Percentiles rank a stretch among this genome's conserved stretches.
These are phyloP conservation scores for Dicentrarchus labrax DNA, from an alignment of 2,113 vertebrate species.

Conservation along the genomic window DNA sequence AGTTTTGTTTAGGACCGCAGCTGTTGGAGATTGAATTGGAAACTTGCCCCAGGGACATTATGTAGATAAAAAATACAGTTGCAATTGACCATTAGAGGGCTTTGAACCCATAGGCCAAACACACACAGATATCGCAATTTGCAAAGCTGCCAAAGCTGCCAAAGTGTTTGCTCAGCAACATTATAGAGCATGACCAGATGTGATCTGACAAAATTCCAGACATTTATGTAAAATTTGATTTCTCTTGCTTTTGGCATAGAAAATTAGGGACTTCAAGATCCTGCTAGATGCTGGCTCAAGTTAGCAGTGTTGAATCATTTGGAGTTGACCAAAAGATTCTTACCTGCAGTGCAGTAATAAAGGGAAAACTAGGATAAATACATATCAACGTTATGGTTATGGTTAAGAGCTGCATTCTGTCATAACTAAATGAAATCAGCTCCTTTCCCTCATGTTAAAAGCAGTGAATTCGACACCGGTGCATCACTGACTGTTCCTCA, in stretches of 20 bases:
- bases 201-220: constrained; percentile 60
- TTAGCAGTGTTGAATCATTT: constrained; percentile 20
- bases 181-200: constrained; percentile 63
- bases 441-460: constrained; percentile 26
- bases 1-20: constrained; percentile 61
- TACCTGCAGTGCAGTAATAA: constrained; percentile 13
- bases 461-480: constrained; percentile 21
- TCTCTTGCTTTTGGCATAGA: constrained; percentile 31
- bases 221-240: constrained; percentile 48
- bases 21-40: constrained; percentile 59
- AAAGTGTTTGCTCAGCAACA: constrained; percentile 58
- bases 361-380: constrained; percentile 41
- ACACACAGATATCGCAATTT: constrained; percentile 53
- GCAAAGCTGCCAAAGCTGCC: constrained; percentile 62
- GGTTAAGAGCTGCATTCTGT: neutral
- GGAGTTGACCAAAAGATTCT: constrained; percentile 8
- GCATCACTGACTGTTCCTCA: constrained; percentile 21
- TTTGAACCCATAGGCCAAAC: constrained; percentile 51
- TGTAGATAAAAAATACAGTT: constrained; percentile 58
- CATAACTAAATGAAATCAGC: constrained; percentile 33
- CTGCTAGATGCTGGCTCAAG: constrained; percentile 9
- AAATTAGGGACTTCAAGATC: constrained; percentile 17
- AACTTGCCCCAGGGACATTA: constrained; percentile 53
- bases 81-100: constrained; percentile 55
- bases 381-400: constrained; percentile 7